Percentiles rank a stretch among this genome's conserved stretches.
Conservation (phyloP, 2,113 vertebrate genomes). For the Asarcornis scutulata region DNA sequence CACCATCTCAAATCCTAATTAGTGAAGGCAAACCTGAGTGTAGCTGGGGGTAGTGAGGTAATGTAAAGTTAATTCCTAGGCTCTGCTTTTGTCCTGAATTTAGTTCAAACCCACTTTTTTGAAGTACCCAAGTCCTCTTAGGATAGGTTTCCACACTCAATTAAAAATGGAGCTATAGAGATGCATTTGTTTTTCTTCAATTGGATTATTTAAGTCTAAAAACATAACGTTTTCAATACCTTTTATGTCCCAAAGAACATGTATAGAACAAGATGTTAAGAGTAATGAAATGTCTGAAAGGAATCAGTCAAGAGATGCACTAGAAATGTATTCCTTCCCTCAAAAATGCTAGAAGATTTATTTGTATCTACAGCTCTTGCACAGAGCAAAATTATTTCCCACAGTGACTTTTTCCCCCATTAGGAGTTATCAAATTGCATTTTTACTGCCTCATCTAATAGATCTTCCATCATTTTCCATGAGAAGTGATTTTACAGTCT, state of each 20-base stretch:
- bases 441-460: background rate
- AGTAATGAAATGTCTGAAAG: background rate
- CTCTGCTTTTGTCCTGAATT: background rate
- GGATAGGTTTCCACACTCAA: background rate
- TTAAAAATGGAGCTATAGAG: background rate
- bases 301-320: background rate
- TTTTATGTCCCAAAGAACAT: background rate
- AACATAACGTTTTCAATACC: background rate
- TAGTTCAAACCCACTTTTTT: background rate
- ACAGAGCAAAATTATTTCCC: background rate
- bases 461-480: background rate
- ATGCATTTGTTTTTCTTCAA: background rate
- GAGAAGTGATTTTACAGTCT: background rate
- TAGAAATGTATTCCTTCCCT: background rate
- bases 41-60: background rate
- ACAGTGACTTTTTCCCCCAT: background rate
- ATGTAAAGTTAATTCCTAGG: background rate
- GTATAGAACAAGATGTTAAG: background rate
- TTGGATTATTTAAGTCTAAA: background rate
- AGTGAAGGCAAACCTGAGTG: background rate
- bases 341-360: background rate
- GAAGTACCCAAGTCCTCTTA: background rate
- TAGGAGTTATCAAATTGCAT: background rate
- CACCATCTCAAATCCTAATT: background rate
- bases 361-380: background rate